These are phyloP conservation scores for Nematolebias whitei DNA, from an alignment of 2,113 vertebrate species.

Conservation along the genomic window DNA sequence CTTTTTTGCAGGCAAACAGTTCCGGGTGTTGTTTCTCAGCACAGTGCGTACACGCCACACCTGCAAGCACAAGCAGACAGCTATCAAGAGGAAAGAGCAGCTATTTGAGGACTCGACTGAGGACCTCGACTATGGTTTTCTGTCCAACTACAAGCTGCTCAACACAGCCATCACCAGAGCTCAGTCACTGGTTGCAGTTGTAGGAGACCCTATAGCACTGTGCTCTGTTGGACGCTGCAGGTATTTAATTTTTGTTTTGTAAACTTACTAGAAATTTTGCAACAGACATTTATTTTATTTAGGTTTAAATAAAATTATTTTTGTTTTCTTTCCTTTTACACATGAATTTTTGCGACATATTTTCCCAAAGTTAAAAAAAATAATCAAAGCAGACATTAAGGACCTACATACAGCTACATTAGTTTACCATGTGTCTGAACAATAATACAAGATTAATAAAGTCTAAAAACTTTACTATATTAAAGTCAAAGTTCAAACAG, in stretches of 20 bases:
- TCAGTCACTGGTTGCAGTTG: constrained; percentile 96
- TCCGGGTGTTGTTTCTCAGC: constrained; percentile 96
- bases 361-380: no score
- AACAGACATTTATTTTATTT: no score
- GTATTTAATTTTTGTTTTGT: constrained; percentile 69
- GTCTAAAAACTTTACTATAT: no score
- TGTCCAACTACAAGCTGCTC: constrained; percentile 98
- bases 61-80: constrained; percentile 98
- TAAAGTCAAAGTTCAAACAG: no score
- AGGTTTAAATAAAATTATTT: no score
- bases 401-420: no score
- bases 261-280: no score
- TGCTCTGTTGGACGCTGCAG: constrained; percentile 98
- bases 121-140: constrained; percentile 97
- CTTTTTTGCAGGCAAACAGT: constrained; percentile 89
- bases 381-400: no score
- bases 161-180: constrained; percentile 99
- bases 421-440: no score
- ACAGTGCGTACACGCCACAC: constrained; percentile 97
- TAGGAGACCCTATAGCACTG: constrained; percentile 96
- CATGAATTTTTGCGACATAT: no score
- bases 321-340: no score
- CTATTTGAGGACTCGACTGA: constrained; percentile 97
- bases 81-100: constrained; percentile 98
- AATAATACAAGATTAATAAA: no score